Evolutionary conservation across 1,140 invertebrate genomes (phyloP).

Genomic region (Phenacoccus solenopsis): DNA sequence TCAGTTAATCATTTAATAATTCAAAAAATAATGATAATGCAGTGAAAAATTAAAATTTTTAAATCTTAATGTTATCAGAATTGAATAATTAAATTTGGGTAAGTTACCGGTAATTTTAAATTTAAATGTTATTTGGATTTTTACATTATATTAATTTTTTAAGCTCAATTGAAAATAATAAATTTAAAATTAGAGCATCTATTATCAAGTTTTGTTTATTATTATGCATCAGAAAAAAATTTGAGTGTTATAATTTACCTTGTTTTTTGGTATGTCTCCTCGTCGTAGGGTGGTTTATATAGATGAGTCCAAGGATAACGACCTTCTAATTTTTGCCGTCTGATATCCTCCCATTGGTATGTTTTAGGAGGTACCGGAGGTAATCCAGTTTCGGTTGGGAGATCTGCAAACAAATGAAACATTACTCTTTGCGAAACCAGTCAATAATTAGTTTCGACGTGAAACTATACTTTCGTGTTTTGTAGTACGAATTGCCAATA

Average conservation of each 20-base stretch:
- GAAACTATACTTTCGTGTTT: neutral
- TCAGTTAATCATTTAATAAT: too few relatives aligned
- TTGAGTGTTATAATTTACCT: neutral
- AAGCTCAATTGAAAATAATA: too few relatives aligned
- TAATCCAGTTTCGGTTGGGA: slow-evolving; percentile 14
- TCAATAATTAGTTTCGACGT: neutral
- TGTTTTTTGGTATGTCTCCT: slow-evolving; percentile 21
- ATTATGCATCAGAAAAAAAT: too few relatives aligned
- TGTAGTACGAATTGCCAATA: neutral
- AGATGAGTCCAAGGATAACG: slow-evolving; percentile 37
- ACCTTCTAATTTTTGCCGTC: slow-evolving; percentile 30
- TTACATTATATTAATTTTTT: too few relatives aligned
- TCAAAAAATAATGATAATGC: too few relatives aligned
- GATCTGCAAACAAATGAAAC: neutral
- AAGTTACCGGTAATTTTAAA: too few relatives aligned
- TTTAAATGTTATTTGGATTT: too few relatives aligned
- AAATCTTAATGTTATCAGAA: too few relatives aligned
- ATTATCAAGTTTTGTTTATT: too few relatives aligned
- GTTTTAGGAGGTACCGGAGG: slow-evolving; percentile 34
- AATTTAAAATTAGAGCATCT: too few relatives aligned
- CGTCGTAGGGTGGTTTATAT: slow-evolving; percentile 29
- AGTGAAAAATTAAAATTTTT: too few relatives aligned
- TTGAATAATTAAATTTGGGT: too few relatives aligned
- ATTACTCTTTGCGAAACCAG: neutral
- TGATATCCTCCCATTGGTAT: slow-evolving; percentile 36